These are phyloP conservation scores for Nemapogon koenigi DNA, from an alignment of 2,888 invertebrate species.

Conservation along the genomic window DNA sequence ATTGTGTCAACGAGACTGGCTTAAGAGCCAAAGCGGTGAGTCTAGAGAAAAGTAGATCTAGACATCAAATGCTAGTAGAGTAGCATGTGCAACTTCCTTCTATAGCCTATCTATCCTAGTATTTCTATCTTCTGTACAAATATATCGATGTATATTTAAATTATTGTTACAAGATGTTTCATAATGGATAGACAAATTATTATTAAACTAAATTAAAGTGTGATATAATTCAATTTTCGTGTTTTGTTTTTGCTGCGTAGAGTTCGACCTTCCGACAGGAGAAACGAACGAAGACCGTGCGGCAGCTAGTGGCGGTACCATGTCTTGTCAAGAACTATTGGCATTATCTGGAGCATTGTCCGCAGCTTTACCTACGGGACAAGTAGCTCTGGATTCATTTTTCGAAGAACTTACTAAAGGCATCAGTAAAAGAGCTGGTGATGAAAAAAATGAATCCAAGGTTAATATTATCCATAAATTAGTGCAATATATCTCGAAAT, in stretches of 20 bases:
- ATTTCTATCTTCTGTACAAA: neutral
- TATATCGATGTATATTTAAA: no score
- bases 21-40: constrained; percentile 61
- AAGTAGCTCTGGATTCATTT: constrained; percentile 82
- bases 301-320: constrained; percentile 62
- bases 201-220: no score
- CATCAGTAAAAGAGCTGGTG: constrained; percentile 58
- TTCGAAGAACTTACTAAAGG: constrained; percentile 82
- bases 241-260: constrained; percentile 24
- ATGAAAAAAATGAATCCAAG: constrained; percentile 46
- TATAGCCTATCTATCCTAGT: constrained; percentile 4
- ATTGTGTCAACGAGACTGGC: constrained; percentile 62
- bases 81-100: constrained; percentile 9
- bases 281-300: constrained; percentile 43
- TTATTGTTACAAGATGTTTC: no score
- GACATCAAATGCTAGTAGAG: constrained; percentile 37
- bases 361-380: constrained; percentile 88
- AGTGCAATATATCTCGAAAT: no score
- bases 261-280: constrained; percentile 60
- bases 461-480: no score
- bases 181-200: no score
- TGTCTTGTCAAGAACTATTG: constrained; percentile 89
- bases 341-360: constrained; percentile 93
- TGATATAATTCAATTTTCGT: neutral
- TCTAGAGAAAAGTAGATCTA: constrained; percentile 57